phyloP scores from a whole-genome alignment of 37 sponge, comb jelly and placozoan species.

The Ianthella basta region DNA sequence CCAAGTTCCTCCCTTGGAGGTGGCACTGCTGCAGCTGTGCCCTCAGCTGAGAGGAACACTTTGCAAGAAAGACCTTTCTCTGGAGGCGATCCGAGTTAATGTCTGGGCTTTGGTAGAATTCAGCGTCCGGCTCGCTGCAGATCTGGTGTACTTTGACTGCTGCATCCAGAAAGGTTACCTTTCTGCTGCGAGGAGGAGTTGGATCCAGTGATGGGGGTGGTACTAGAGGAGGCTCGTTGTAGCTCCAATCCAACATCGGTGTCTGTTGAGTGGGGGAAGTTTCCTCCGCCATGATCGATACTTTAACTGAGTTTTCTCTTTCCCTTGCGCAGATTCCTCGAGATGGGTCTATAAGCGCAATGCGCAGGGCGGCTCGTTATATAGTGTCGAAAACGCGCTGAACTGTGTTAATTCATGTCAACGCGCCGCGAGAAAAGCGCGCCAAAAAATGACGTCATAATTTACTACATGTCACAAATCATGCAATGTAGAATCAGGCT shows the following conservation, averaged over 20 bases:
- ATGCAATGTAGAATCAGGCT: background rate
- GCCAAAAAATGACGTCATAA: background rate
- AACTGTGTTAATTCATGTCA: background rate
- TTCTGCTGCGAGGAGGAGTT: background rate
- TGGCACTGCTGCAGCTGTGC: slow-evolving; percentile 9
- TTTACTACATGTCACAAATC: background rate
- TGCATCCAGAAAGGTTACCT: background rate
- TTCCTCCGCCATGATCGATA: too few relatives aligned
- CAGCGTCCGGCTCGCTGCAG: too few relatives aligned
- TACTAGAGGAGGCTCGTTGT: too few relatives aligned
- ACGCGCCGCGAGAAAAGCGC: background rate
- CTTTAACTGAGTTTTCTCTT: too few relatives aligned
- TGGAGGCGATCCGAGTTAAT: background rate
- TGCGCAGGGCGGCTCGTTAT: too few relatives aligned
- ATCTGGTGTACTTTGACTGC: too few relatives aligned
- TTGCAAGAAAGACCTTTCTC: background rate
- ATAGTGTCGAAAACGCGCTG: background rate
- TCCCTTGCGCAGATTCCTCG: too few relatives aligned
- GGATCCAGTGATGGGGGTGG: background rate
- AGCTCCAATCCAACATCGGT: too few relatives aligned
- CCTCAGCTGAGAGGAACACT: slow-evolving; percentile 3
- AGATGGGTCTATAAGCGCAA: too few relatives aligned
- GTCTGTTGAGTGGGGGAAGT: too few relatives aligned
- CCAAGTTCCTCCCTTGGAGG: background rate
- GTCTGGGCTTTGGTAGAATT: slow-evolving; percentile 17